Conservation (phyloP, 1,140 invertebrate species). For the Drosophila teissieri region DNA sequence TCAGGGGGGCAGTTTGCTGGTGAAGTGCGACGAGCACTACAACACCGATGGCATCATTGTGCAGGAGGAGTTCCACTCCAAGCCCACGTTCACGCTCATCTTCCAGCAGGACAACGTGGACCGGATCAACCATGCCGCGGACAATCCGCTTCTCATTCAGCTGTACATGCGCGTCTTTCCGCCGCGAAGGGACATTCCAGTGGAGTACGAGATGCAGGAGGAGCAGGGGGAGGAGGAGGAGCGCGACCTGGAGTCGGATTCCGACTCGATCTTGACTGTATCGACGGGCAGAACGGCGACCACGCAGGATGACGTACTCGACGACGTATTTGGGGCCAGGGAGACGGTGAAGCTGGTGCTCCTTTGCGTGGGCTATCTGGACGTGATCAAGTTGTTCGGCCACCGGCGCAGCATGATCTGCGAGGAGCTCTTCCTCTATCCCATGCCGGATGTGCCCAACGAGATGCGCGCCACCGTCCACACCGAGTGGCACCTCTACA, state of each 20-base stretch:
- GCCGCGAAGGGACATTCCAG: not conserved
- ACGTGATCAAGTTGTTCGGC: slow-evolving; percentile 67
- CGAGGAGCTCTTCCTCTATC: slow-evolving; percentile 54
- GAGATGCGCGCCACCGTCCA: slow-evolving; percentile 42
- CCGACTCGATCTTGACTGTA: not conserved
- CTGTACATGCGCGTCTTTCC: slow-evolving; percentile 43
- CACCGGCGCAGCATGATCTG: slow-evolving; percentile 51
- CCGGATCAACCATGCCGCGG: slow-evolving; percentile 58
- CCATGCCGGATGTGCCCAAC: slow-evolving; percentile 45
- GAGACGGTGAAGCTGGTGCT: slow-evolving; percentile 18
- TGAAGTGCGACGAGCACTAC: slow-evolving; percentile 63
- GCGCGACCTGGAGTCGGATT: not conserved
- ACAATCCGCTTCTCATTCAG: slow-evolving; percentile 67
- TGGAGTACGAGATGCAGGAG: not conserved
- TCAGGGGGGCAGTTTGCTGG: slow-evolving; percentile 24
- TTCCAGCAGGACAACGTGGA: slow-evolving; percentile 71
- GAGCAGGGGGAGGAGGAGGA: slow-evolving; percentile 3
- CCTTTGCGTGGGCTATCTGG: slow-evolving; percentile 62
- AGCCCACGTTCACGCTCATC: slow-evolving; percentile 67
- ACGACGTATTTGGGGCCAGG: not conserved
- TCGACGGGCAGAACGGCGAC: not conserved
- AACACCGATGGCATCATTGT: slow-evolving; percentile 53
- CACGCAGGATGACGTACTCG: not conserved
- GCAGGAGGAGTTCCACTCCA: slow-evolving; percentile 33
- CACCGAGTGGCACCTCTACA: slow-evolving; percentile 72